Percentiles rank a stretch among this genome's conserved stretches.
Conservation (phyloP, 2,113 vertebrate species). For the Tetrax tetrax region DNA sequence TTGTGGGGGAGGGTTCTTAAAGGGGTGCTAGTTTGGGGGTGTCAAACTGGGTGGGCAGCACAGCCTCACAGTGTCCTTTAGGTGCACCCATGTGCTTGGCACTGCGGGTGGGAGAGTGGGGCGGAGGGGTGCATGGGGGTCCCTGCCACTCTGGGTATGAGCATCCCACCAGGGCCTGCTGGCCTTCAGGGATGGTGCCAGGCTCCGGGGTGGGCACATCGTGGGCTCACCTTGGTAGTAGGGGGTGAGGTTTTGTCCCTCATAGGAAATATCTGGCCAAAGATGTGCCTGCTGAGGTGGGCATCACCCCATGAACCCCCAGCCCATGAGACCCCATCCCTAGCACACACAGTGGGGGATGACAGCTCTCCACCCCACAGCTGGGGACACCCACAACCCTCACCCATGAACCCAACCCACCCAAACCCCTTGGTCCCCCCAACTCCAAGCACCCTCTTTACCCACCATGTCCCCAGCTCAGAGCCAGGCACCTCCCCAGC, state of each 20-base stretch:
- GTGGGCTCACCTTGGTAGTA: neutral
- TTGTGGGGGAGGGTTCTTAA: neutral
- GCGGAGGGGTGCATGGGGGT: neutral
- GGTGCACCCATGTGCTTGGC: neutral
- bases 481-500: neutral
- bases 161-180: neutral
- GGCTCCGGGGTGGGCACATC: neutral
- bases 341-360: neutral
- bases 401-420: neutral
- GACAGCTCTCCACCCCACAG: neutral
- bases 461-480: rapidly evolving
- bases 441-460: neutral
- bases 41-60: neutral
- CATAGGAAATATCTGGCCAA: neutral
- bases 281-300: neutral
- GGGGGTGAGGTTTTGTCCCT: neutral
- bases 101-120: rapidly evolving
- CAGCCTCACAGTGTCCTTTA: neutral
- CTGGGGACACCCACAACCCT: neutral
- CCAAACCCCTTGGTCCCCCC: neutral
- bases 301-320: neutral
- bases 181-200: neutral
- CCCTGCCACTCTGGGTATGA: rapidly evolving
- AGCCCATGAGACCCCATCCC: neutral
- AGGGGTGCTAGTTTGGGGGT: neutral